Base-by-base conservation (phyloP, 2,113 vertebrate genomes). In the Chiloscyllium plagiosum region DNA sequence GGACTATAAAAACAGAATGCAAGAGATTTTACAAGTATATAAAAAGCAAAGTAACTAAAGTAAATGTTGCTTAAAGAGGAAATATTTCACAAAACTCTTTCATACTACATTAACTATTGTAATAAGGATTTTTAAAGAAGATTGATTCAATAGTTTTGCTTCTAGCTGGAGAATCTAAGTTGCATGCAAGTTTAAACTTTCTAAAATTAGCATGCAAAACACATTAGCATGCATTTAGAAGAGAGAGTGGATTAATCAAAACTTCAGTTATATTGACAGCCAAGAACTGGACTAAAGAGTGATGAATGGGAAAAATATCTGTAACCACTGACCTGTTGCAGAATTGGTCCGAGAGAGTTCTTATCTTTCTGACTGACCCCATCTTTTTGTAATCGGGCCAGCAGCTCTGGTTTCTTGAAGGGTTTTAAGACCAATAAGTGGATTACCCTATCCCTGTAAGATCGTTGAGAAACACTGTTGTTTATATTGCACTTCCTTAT, bases 401-500 rank as follows among this genome's bases (percentile, higher is more conserved):
- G 97, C 65, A 99, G 97, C 97, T 99, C 99, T 66, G 98, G 98
- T 97, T 99, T 99, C 97, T 99, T 99, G 97, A 99, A 99, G 94
- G 97, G 96, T 96, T 97, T 98, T 96, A 99, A 97, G 0, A 98
- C 99, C 97, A 99, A 97, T 87, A 99, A 96, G 95, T 99, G 99
- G 96, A 99, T 97, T 95, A 99, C 97, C 94, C 99, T 98, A 96
- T 99, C 98, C 95, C 98, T 97, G 96, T 98, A 98, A 0, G 98
- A 97, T 37, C 97, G 97, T 97, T 98, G 98, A 37, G 97, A 98
- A 96, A 99, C 97, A 0, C 97, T 96, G 96, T 96, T 98, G 96
- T 97, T 97, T 96, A 97, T 24, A 47, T 97, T 98, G 96, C 97
- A 97, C 97, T 98, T 99, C 95, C 98, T 98, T 96, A 98, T 97